These are phyloP conservation scores for Ephestia elutella DNA, from an alignment of 1,140 invertebrate species.

Conservation along the genomic window DNA sequence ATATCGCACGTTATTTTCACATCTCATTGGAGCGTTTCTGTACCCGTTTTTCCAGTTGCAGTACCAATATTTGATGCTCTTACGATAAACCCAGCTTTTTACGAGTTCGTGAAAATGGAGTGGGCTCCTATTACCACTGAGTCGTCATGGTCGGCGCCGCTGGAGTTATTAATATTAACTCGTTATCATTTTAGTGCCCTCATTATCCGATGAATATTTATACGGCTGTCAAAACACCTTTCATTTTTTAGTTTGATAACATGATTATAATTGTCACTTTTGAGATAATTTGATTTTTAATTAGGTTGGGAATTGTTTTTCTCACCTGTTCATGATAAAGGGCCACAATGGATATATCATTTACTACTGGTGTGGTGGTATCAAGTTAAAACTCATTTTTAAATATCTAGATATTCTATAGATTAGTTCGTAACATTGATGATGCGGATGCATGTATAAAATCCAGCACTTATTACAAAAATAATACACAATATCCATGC, in stretches of 20 bases:
- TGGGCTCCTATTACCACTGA: neutral
- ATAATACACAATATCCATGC: no score
- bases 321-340: neutral
- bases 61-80: conserved; percentile 37
- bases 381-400: no score
- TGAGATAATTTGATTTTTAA: neutral
- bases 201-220: conserved; percentile 4
- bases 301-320: neutral
- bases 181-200: conserved; percentile 2
- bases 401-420: no score
- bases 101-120: conserved; percentile 27
- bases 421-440: no score
- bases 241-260: conserved; percentile 2
- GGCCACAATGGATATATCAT: no score
- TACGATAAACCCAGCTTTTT: conserved; percentile 39
- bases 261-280: neutral
- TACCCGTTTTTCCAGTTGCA: conserved; percentile 41
- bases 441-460: no score
- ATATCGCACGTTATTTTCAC: conserved; percentile 51
- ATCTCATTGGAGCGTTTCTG: conserved; percentile 43
- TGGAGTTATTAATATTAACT: neutral
- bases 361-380: no score
- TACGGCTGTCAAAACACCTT: conserved; percentile 1
- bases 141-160: conserved; percentile 1
- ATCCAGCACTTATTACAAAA: no score